Evolutionary conservation across 2,797 vertebrate species (phyloP), one percentile per base, ranked within the genome.

Genomic region (Taeniopygia guttata): DNA sequence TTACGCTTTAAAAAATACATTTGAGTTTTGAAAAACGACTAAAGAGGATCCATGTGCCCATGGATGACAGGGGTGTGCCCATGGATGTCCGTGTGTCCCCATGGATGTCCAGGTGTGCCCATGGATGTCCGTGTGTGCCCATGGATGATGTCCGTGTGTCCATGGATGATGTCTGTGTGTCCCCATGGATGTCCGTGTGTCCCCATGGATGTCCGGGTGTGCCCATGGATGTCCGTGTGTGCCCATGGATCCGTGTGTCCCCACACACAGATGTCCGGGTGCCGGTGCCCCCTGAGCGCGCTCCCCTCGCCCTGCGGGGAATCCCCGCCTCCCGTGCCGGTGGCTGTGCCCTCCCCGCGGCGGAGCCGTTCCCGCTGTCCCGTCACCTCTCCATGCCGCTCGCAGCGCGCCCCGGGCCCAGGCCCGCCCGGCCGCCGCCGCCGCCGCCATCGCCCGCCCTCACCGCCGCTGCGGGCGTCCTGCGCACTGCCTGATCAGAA

Each of bases 201-300:
- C 23, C 48, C 48, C 48, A 25, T 4, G 5, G 9, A 29, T n/a
- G n/a, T 27, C 13, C 8, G n/a, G 4, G 0, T 26, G 17, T 13
- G 4, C 54, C 32, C 9, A n/a, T 10, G 8, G 13, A 6, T 14
- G 4, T 14, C 17, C 2, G 16, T 3, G 1, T 23, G 29, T 43
- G 3, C 20, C 32, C 54, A n/a, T 9, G 21, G 40, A 6, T 7
- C 11, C 12, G 25, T 10, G 8, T 25, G 16, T 10, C 10, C 40
- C 40, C 40, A 14, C 4, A 4, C 8, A 16, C 2, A 9, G 11
- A 42, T 8, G 29, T 27, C 18, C 16, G 8, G 9, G 2, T 13
- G 59, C 3, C n/a, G n/a, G n/a, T n/a, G 67, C n/a, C 2, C 2
- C 13, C 20, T 5, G 38, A 46, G 21, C 68, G 45, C 38, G 3